phyloP scores from a whole-genome alignment of 2,888 invertebrate genomes.

The Hirtodrosophila trivittata region DNA sequence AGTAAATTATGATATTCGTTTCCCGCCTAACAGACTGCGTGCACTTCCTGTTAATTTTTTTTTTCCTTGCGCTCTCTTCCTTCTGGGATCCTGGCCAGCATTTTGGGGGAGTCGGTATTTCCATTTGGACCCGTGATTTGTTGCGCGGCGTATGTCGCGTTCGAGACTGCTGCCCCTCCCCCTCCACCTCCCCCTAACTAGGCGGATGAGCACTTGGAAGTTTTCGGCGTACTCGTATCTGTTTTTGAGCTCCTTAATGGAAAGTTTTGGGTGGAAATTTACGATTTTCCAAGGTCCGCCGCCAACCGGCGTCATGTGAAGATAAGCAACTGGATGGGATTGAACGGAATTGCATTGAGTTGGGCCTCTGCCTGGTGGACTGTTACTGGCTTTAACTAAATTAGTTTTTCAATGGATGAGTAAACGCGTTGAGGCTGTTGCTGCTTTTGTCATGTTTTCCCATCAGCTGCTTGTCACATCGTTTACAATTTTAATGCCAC shows the following conservation, averaged over 20 bases:
- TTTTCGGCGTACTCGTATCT: conserved; percentile 62
- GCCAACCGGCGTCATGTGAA: conserved; percentile 74
- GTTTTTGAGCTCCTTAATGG: conserved; percentile 79
- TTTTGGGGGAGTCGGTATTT: conserved; percentile 50
- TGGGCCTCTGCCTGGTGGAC: conserved; percentile 18
- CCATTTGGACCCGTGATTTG: conserved; percentile 74
- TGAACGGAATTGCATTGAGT: neutral
- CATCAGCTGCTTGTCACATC: conserved; percentile 43
- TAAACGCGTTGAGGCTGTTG: neutral
- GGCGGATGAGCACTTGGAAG: conserved; percentile 66
- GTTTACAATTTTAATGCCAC: conserved; percentile 46
- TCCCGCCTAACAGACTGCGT: conserved; percentile 78
- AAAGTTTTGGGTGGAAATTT: conserved; percentile 69
- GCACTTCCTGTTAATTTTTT: conserved; percentile 61
- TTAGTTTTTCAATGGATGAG: conserved; percentile 38
- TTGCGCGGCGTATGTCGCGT: conserved; percentile 64
- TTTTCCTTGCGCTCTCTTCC: neutral
- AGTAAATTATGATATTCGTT: conserved; percentile 80
- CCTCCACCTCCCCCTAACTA: conserved; percentile 19
- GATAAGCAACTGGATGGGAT: conserved; percentile 57
- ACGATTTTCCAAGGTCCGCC: conserved; percentile 58
- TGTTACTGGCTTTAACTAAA: conserved; percentile 59
- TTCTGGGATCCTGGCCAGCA: conserved; percentile 34
- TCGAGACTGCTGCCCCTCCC: neutral
- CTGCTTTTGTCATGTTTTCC: conserved; percentile 1